Percentiles rank a stretch among this genome's conserved stretches.
phyloP scores from a whole-genome alignment of 2,797 vertebrate genomes.

The Danio choprae region DNA sequence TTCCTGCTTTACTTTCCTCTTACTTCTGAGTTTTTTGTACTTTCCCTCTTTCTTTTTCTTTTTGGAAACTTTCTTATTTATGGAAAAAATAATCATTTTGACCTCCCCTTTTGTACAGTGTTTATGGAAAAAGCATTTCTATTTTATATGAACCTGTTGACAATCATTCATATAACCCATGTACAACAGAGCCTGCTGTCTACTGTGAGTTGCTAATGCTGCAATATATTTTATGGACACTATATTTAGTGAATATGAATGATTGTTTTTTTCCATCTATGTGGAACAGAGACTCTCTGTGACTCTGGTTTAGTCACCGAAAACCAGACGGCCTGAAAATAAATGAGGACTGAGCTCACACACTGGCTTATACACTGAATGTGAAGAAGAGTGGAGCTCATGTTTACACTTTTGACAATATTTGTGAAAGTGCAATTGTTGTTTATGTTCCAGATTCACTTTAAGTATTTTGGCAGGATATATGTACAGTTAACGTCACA shows the following conservation, averaged over 20 bases:
- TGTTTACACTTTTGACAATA: neutral
- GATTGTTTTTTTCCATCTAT: slow-evolving; percentile 11
- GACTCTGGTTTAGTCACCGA: slow-evolving; percentile 37
- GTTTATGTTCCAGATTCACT: neutral
- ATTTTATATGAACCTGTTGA: neutral
- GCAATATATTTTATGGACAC: slow-evolving; percentile 37
- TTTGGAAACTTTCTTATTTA: neutral
- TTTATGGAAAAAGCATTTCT: neutral
- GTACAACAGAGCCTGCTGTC: slow-evolving; percentile 8
- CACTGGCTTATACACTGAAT: slow-evolving; percentile 39
- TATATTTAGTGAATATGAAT: slow-evolving; percentile 50
- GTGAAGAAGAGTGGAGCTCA: slow-evolving; percentile 12
- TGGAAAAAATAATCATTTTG: neutral
- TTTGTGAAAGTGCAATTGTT: neutral
- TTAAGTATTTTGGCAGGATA: neutral
- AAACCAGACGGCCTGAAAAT: slow-evolving; percentile 50
- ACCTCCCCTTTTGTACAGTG: neutral
- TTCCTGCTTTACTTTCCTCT: no score
- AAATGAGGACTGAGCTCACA: slow-evolving; percentile 28
- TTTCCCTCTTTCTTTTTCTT: no score
- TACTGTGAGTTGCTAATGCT: slow-evolving; percentile 35
- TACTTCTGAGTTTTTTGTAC: no score
- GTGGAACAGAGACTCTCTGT: slow-evolving; percentile 50
- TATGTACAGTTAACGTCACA: no score
- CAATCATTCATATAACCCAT: neutral